Evolutionary conservation across 2,797 vertebrate genomes (phyloP), one percentile per base, ranked within the genome.

Genomic region (Mormyrops attenuatus): DNA sequence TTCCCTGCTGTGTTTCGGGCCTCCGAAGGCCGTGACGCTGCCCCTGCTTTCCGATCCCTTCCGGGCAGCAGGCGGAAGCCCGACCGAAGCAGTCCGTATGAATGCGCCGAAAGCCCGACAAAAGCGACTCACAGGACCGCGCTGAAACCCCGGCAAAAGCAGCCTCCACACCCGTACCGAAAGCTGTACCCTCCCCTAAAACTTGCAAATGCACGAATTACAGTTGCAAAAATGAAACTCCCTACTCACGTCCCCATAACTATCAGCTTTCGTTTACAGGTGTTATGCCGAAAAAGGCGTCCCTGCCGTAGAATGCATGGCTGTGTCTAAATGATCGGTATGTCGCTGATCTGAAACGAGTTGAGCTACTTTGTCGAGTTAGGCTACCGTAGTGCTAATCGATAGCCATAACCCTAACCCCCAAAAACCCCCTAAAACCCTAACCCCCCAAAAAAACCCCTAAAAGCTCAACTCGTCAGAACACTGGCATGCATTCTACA

Each of bases 21-120:
- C 90, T 89, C 84, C 88, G 34, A 88, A 41, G 60, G 90, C 90
- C 89, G 89, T 90, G 89, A 90, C 89, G 89, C 88, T 85, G n/a
- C 87, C 55, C 50, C 41, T 88, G 88, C 77, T 80, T 26, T 77
- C 80, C 88, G 88, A 89, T 86, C 63, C 87, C 85, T 90, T 90
- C 88, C 90, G 90, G 90, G 52, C 85, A 87, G 60, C 20, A 77
- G 66, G 85, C 84, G 89, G 89, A 89, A 87, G 85, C 60, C 77
- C 17, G 77, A 47, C 20, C 2, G 17, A 86, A 30, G 84, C 22
- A 3, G 41, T 66, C 22, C 3, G 60, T 66, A 13, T 2, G 9
- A n/a, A 6, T 73, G 38, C 41, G 17, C 38, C 15, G n/a, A 13
- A 2, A 69, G 30, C 30, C 66, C 3, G 26, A 30, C 63, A 30